Evolutionary conservation across 1,140 invertebrate species (phyloP).

Genomic region (Scaptomyza pallida): DNA sequence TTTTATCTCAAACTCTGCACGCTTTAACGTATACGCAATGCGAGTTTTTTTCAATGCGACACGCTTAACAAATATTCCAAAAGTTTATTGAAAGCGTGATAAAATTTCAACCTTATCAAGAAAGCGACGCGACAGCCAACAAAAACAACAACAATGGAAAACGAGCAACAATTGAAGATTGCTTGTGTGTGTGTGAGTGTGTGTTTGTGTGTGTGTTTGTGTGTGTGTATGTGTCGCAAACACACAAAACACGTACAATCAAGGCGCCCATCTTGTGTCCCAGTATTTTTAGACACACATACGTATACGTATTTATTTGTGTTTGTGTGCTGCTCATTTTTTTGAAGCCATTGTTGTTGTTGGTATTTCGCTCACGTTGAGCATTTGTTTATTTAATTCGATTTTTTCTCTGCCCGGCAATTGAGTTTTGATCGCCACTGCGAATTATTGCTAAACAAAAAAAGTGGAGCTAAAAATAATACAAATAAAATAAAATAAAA

Average conservation of each 20-base stretch:
- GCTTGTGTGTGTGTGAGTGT: neutral
- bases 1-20: neutral
- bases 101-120: conserved; percentile 63
- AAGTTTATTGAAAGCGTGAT: conserved; percentile 76
- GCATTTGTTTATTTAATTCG: conserved; percentile 83
- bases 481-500: conserved; percentile 5
- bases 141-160: conserved; percentile 38
- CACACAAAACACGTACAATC: conserved; percentile 48
- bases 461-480: neutral
- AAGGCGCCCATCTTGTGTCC: conserved; percentile 40
- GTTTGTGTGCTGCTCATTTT: conserved; percentile 20
- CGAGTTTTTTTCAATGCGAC: conserved; percentile 16
- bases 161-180: conserved; percentile 51
- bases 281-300: conserved; percentile 3
- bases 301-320: neutral
- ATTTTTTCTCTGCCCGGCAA: conserved; percentile 56
- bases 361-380: conserved; percentile 75
- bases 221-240: conserved; percentile 1
- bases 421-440: conserved; percentile 56
- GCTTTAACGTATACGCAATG: conserved; percentile 38
- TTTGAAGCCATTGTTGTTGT: conserved; percentile 27
- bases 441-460: conserved; percentile 30
- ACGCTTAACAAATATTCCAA: conserved; percentile 47
- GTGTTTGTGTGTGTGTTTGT: conserved; percentile 17
- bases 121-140: conserved; percentile 37